Evolutionary conservation across 2,797 vertebrate genomes (phyloP), one percentile per base, ranked within the genome.

Genomic region (Sebastes paucispinis): DNA sequence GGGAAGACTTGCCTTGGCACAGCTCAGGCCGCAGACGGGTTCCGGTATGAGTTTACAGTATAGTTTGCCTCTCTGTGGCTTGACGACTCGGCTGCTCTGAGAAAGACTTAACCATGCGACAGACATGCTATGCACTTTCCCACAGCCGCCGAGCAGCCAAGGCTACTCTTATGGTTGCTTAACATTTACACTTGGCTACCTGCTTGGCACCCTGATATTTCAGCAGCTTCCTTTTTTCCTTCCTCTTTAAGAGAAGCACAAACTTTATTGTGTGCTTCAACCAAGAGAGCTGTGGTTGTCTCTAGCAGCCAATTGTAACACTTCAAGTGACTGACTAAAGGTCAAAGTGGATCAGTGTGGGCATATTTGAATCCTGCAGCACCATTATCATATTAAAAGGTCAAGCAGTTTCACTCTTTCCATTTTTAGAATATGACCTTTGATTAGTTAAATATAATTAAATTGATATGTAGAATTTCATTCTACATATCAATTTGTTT

Each of bases 1-100:
- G 34, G 64, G 82, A 85, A 73, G 75, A 77, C 81, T 90, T 80
- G 87, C 85, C 75, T 83, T 88, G 92, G 92, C 91, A 84, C 79
- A 71, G 86, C 81, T 82, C 83, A 62, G 83, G 83, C 92, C 88
- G 39, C 90, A 91, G 88, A 87, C 75, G 67, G 82, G 92, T 93
- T 92, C 91, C 85, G 77, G 88, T 92, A 85, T 92, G 92, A 93
- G 80, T 92, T 91, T 90, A 88, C 87, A 82, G 78, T 89, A 86
- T 77, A 89, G 89, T 89, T 91, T 90, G 87, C 79, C 64, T 89
- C 89, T 90, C 81, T 93, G 92, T 91, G 92, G 92, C 91, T 92
- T 92, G 87, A 93, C 87, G 62, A 73, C 82, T 89, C 86, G 85
- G 79, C 69, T 89, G 78, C 87, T 86, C 77, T 74, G 87, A 88